phyloP scores from a whole-genome alignment of 53 echinoderm and acorn worm species.

The Astropecten irregularis region DNA sequence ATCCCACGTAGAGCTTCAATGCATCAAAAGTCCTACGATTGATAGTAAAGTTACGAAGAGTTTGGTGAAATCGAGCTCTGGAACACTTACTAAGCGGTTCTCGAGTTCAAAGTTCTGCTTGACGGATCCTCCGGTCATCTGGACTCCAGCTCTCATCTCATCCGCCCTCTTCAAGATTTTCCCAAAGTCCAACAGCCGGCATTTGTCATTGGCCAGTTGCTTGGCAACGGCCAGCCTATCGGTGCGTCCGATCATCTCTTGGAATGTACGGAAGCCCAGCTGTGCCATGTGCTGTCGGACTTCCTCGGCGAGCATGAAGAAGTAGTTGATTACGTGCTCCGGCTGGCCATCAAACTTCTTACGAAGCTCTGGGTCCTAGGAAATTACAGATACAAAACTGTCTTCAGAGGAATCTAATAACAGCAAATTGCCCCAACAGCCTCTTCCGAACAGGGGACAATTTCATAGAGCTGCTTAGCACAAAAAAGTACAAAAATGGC shows the following conservation, averaged over 20 bases:
- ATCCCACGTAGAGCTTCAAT: too few relatives aligned
- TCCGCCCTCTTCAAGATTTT: constrained; percentile 72
- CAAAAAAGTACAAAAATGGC: too few relatives aligned
- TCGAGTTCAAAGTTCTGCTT: constrained; percentile 84
- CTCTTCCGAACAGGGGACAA: too few relatives aligned
- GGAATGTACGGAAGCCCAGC: constrained; percentile 97
- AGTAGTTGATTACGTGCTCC: constrained; percentile 92
- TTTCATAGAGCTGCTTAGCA: too few relatives aligned
- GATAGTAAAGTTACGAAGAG: too few relatives aligned
- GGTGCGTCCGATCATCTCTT: constrained; percentile 83
- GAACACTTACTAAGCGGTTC: constrained; percentile 88
- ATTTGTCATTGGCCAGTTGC: constrained; percentile 68
- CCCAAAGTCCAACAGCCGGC: constrained; percentile 87
- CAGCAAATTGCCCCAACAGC: too few relatives aligned
- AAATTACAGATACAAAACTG: too few relatives aligned
- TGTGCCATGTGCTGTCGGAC: constrained; percentile 88
- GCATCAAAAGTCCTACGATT: too few relatives aligned
- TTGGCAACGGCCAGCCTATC: constrained; percentile 76
- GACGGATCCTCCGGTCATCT: constrained; percentile 73
- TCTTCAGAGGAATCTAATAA: too few relatives aligned
- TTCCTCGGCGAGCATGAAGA: constrained; percentile 99
- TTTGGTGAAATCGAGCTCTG: too few relatives aligned
- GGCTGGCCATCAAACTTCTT: constrained; percentile 98
- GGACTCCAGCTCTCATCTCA: constrained; percentile 75
- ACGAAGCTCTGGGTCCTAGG: constrained; percentile 85